phyloP scores from a whole-genome alignment of 2,888 invertebrate genomes.

The Drosophila atripex region DNA sequence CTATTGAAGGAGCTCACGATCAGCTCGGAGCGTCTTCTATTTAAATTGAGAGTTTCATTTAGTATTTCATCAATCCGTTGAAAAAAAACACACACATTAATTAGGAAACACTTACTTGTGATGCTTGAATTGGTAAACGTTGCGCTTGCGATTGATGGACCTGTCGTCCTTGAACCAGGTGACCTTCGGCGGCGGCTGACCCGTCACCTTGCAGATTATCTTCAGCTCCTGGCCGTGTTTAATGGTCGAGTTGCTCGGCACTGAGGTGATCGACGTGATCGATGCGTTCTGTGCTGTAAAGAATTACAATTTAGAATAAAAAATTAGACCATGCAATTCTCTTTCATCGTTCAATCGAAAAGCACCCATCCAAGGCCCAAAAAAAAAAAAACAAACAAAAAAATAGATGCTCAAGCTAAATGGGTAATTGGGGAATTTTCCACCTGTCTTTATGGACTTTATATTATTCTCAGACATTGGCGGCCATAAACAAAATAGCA shows the following conservation, averaged over 20 bases:
- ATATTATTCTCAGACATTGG: conserved; percentile 21
- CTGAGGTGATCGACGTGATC: conserved; percentile 81
- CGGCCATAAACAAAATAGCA: conserved; percentile 65
- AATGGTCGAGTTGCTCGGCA: conserved; percentile 72
- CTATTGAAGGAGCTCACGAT: conserved; percentile 90
- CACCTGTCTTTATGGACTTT: conserved; percentile 51
- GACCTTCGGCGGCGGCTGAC: conserved; percentile 91
- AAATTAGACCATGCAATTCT: conserved; percentile 47
- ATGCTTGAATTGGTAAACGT: conserved; percentile 83
- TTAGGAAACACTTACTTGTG: conserved; percentile 79
- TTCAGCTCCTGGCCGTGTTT: conserved; percentile 86
- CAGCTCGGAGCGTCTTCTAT: conserved; percentile 92
- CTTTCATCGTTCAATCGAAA: conserved; percentile 9
- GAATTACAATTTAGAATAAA: conserved; percentile 44
- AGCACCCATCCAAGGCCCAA: not conserved
- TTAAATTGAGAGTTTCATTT: conserved; percentile 51
- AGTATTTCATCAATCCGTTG: not conserved
- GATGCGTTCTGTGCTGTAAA: conserved; percentile 84
- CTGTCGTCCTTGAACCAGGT: conserved; percentile 92
- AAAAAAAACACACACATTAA: not conserved
- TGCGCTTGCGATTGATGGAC: conserved; percentile 85
- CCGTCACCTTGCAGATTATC: conserved; percentile 90
- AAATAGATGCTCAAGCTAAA: not conserved
- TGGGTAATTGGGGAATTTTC: conserved; percentile 33
- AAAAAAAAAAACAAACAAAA: not conserved